Evolutionary conservation across 1,140 invertebrate genomes (phyloP), one percentile per base, ranked within the genome.

Genomic region (Schlechtendalia chinensis): DNA sequence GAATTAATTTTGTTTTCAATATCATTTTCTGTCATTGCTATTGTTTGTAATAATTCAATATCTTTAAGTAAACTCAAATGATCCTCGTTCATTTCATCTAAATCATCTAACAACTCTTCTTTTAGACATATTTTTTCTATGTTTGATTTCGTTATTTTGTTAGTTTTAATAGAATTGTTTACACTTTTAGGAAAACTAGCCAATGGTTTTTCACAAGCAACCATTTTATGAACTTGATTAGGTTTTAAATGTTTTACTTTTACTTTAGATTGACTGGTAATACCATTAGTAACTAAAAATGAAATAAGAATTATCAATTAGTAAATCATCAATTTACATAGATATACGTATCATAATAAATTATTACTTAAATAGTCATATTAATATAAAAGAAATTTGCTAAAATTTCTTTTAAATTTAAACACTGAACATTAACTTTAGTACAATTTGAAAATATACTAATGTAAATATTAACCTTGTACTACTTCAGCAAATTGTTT

Each of bases 201-300:
- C 29, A 82, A 67, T 47, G 61, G 45, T 79, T 67, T 72, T 58
- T 74, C 39, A 77, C 50, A 65, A 27, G 58, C 50, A 61, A 69
- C 72, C 74, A 82, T 82, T 79, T 67, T 71, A 50, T 63, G 75
- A 32, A 82, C 74, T 47, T 82, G 72, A 24, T 67, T 74, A 22
- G 81, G 81, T 80, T 82, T 82, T 79, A 82, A 59, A 61, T 82
- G 74, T 58, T 69, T 79, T 56, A 82, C 56, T 53, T 75, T 67
- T 17, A 77, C 61, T 82, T 74, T 82, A n/a, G 81, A 79, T 80
- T 82, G 59, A 56, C 75, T 82, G 5, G 81, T 45, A 45, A 32
- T n/a, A 80, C 56, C 50, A 67, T 45, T 80, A 27, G 47, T 67
- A 69, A 82, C 81, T 82, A 29, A 71, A 80, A 81, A 39, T 16